Conservation (phyloP, 1,140 invertebrate species). For the Drosophila azteca region DNA sequence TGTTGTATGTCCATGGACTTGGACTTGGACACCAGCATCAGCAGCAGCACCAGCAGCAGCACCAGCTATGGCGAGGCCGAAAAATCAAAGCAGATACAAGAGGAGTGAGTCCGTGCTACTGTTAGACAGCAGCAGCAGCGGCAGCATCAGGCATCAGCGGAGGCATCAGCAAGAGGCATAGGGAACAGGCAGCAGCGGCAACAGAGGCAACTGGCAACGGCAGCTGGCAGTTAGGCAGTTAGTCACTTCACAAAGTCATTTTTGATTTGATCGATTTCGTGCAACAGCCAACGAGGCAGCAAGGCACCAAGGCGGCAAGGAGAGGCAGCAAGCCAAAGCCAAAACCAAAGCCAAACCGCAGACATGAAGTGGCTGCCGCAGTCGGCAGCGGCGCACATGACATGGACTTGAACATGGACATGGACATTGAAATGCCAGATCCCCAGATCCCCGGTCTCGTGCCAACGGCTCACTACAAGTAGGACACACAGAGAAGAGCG, state of each 20-base stretch:
- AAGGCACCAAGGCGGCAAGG: background rate
- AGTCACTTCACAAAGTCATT: conserved; percentile 82
- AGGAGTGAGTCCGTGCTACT: conserved; percentile 49
- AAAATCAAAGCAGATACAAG: conserved; percentile 47
- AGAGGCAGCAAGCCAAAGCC: conserved; percentile 20
- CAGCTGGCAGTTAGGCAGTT: conserved; percentile 79
- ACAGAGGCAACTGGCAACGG: conserved; percentile 53
- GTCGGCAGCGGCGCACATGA: conserved; percentile 58
- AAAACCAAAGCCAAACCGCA: conserved; percentile 49
- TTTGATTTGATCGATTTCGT: conserved; percentile 82
- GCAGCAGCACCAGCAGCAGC: conserved; percentile 4
- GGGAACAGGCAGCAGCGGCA: conserved; percentile 12
- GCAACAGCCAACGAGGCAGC: conserved; percentile 47
- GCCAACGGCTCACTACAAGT: conserved; percentile 46
- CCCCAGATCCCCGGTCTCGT: conserved; percentile 24
- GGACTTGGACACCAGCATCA: conserved; percentile 33
- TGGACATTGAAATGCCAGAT: conserved; percentile 61
- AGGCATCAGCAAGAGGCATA: conserved; percentile 39
- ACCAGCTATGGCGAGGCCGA: conserved; percentile 34
- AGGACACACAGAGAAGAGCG: conserved; percentile 56
- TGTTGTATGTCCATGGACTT: conserved; percentile 72
- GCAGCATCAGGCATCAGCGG: conserved; percentile 20
- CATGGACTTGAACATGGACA: conserved; percentile 77
- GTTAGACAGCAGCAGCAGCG: conserved; percentile 56
- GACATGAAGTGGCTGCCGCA: conserved; percentile 59